These are phyloP conservation scores for Cacoxenus indagator DNA, from an alignment of 2,888 invertebrate species.

Conservation along the genomic window DNA sequence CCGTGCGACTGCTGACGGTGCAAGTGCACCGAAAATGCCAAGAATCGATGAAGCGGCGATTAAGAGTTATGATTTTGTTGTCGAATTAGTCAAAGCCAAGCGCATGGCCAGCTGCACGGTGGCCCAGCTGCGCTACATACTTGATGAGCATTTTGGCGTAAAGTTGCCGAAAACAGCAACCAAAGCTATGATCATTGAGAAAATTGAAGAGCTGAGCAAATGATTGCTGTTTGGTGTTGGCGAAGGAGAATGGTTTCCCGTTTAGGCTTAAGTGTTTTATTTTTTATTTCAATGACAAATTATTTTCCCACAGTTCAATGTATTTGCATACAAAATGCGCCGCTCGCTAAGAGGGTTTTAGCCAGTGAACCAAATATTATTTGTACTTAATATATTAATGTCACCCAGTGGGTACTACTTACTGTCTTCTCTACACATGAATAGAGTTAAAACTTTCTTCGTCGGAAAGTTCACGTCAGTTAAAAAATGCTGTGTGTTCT, in stretches of 20 bases:
- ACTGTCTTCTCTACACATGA: no score
- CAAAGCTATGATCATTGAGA: constrained; percentile 50
- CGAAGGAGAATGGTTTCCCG: not conserved
- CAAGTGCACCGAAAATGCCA: constrained; percentile 44
- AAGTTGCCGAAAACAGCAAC: constrained; percentile 35
- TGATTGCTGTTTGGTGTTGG: not conserved
- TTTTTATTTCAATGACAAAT: no score
- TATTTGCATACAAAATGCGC: no score
- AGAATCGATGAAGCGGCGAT: constrained; percentile 49
- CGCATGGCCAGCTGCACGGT: constrained; percentile 47
- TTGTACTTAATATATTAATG: no score
- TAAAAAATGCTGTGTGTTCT: no score
- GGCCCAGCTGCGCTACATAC: constrained; percentile 49
- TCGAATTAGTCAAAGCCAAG: constrained; percentile 44
- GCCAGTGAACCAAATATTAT: no score
- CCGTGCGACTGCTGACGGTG: constrained; percentile 20
- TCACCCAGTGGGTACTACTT: no score
- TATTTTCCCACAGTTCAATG: no score
- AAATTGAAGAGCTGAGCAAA: constrained; percentile 30
- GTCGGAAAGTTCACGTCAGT: no score
- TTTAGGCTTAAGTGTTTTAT: not conserved
- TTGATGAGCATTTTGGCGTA: constrained; percentile 48
- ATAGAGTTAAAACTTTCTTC: no score
- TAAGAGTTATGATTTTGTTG: constrained; percentile 43
- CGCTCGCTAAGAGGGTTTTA: no score